Conservation (phyloP, 2,797 vertebrate species). For the Characodon lateralis region DNA sequence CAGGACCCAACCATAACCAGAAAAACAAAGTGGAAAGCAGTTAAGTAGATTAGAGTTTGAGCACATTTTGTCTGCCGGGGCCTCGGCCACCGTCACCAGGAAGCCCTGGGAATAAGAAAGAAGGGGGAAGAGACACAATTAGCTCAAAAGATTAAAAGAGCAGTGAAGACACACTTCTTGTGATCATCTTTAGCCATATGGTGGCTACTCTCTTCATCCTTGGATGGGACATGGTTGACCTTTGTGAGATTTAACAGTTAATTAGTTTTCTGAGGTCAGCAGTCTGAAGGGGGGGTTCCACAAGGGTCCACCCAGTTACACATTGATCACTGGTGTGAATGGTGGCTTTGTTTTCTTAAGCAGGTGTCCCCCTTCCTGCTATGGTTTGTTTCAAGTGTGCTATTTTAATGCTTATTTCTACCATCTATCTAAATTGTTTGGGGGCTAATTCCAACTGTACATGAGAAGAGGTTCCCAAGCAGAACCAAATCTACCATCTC, state of each 20-base stretch:
- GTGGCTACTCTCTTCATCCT: conserved; percentile 74
- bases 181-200: conserved; percentile 75
- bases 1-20: conserved; percentile 46
- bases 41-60: conserved; percentile 74
- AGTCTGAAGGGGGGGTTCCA: conserved; percentile 34
- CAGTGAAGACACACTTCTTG: conserved; percentile 73
- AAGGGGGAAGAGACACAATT: conserved; percentile 56
- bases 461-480: neutral
- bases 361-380: neutral
- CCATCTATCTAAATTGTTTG: neutral
- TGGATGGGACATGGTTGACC: conserved; percentile 65
- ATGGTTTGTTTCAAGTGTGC: neutral
- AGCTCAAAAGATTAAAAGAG: conserved; percentile 82
- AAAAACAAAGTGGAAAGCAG: conserved; percentile 70
- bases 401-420: neutral
- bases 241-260: conserved; percentile 65
- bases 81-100: conserved; percentile 23
- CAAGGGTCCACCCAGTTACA: conserved; percentile 40
- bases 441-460: neutral
- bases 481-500: neutral
- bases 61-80: conserved; percentile 68
- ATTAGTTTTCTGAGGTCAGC: conserved; percentile 65
- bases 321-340: conserved; percentile 12
- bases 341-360: neutral
- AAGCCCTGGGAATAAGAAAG: neutral